Percentiles rank a stretch among this genome's conserved stretches.
phyloP scores from a whole-genome alignment of 2,113 vertebrate species.

The Philantomba maxwellii region DNA sequence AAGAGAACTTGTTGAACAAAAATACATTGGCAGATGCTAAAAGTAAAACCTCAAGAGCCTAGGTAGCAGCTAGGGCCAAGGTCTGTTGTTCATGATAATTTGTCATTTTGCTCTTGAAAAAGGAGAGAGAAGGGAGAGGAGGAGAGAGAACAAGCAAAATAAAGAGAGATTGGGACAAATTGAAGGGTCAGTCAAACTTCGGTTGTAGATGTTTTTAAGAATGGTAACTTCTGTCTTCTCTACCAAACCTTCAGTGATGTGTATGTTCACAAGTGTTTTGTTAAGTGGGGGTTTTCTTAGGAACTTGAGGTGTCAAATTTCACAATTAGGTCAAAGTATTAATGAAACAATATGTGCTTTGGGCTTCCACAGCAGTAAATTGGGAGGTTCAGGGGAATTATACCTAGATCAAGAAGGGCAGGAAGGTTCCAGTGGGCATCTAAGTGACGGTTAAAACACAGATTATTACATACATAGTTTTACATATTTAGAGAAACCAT shows the following conservation, averaged over 20 bases:
- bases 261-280: background rate
- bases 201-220: conserved; percentile 26
- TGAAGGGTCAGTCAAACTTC: background rate
- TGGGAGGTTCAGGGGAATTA: background rate
- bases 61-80: background rate
- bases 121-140: background rate
- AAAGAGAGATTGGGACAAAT: background rate
- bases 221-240: background rate
- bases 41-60: background rate
- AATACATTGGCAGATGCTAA: background rate
- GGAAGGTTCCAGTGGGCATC: background rate
- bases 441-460: background rate
- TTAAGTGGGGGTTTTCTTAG: background rate
- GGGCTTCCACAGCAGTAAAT: background rate
- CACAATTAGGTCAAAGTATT: background rate
- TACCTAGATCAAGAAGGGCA: background rate
- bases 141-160: background rate
- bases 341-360: background rate
- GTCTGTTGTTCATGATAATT: background rate
- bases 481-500: conserved; percentile 3
- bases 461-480: background rate
- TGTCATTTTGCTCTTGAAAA: background rate
- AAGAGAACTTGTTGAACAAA: background rate
- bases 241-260: background rate
- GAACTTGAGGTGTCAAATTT: background rate